Conservation (phyloP, 2,113 vertebrate genomes). For the Microcebus tavaratra region DNA sequence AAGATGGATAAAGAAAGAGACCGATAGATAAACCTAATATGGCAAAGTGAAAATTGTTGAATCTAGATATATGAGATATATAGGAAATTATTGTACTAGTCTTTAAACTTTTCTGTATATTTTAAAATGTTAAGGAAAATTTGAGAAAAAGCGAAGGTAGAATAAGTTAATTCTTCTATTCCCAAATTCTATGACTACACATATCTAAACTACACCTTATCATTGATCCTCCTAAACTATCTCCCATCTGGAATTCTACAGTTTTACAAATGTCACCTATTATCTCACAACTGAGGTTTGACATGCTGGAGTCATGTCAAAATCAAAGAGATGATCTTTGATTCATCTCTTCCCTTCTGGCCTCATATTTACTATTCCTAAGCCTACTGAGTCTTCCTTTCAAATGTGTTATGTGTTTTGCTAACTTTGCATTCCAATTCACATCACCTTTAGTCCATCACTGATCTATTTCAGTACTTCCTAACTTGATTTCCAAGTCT, state of each 20-base stretch:
- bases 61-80: neutral
- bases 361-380: neutral
- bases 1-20: neutral
- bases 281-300: neutral
- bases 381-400: neutral
- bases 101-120: neutral
- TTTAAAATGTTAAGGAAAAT: conserved; percentile 34
- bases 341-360: neutral
- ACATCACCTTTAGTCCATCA: neutral
- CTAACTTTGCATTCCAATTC: neutral
- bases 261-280: neutral
- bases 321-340: neutral
- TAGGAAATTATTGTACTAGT: neutral
- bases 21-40: neutral
- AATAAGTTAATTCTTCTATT: neutral
- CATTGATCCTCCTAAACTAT: neutral
- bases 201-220: neutral
- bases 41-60: conserved; percentile 16
- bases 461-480: neutral
- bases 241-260: neutral
- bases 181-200: neutral
- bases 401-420: neutral
- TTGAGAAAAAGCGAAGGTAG: neutral
- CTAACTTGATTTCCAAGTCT: neutral
- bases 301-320: neutral